Base-by-base conservation (phyloP, 2,797 vertebrate genomes). In the Brachyalestes nurse region DNA sequence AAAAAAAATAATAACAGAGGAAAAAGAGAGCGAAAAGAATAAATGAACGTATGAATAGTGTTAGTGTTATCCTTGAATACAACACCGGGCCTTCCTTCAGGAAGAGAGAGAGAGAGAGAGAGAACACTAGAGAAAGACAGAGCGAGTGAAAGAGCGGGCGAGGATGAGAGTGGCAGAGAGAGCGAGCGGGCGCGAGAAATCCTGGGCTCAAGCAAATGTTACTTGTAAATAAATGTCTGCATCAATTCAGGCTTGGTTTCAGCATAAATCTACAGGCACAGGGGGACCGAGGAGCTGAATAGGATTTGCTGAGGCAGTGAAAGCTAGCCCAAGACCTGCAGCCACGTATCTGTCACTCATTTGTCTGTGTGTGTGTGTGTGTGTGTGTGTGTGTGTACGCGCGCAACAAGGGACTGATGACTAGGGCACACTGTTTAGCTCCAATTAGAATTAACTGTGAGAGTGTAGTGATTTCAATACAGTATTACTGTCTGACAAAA, bases 61-160 rank as follows among this genome's bases (percentile, higher is more conserved):
- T 45, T 75, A 79, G 87, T 86, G 86, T 91, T 90, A 90, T 87
- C 87, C 87, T 87, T 89, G 86, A 92, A 92, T 93, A 89, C 82
- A 82, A 79, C 57, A 76, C 79, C 65, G 61, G 67, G 72, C 65
- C 58, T 76, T 81, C 79, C 28, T 55, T 53, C 75, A 51, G 38
- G 40, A 25, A 78, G 23, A 23, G 47, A 69, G 17, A 19, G 58
- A 60, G 23, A 4, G 21, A 60, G 58, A 60, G 21, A 1, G 28
- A n/a, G n/a, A n/a, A n/a, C n/a, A n/a, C n/a, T n/a, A 65, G 38
- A 6, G 8, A 17, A n/a, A 3, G 42, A 21, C 40, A 64, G 1
- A 60, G 16, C 55, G 21, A 10, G 42, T 25, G 47, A 23, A 13
- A 34, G 23, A 72, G 51, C 8, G 71, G 25, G 21, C 23, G 64